These are phyloP conservation scores for Tachina grossa DNA, from an alignment of 2,888 invertebrate species.

Conservation along the genomic window DNA sequence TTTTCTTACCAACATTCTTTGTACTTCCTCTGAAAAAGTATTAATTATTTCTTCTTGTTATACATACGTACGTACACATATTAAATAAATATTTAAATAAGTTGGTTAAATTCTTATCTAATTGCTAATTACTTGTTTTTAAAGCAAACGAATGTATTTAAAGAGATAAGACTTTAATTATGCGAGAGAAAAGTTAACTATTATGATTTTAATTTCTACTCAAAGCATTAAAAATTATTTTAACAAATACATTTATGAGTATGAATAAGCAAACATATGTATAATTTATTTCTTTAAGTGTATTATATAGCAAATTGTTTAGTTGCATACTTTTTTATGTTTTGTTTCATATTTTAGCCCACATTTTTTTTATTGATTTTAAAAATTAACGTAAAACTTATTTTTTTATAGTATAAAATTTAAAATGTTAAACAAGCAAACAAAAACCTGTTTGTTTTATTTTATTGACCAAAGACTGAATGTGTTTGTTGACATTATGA, in stretches of 20 bases:
- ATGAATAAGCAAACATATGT: background rate
- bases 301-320: constrained; percentile 13
- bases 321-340: background rate
- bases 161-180: constrained; percentile 1
- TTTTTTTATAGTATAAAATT: constrained; percentile 19
- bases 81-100: constrained; percentile 22
- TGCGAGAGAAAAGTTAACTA: background rate
- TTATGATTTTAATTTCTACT: background rate
- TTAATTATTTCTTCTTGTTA: too few relatives aligned
- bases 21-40: background rate
- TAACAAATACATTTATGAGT: too few relatives aligned
- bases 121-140: constrained; percentile 3
- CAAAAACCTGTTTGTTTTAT: constrained; percentile 7
- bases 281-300: constrained; percentile 21
- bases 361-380: constrained; percentile 55
- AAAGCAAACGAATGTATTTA: background rate
- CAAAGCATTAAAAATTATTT: background rate
- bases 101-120: constrained; percentile 35
- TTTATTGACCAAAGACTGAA: constrained; percentile 22
- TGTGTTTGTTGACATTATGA: constrained; percentile 9
- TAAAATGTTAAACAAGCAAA: constrained; percentile 42
- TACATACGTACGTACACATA: too few relatives aligned
- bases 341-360: constrained; percentile 39
- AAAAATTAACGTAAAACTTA: constrained; percentile 21
- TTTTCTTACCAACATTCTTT: background rate